Base-by-base conservation (phyloP, 1,140 invertebrate species). In the Popillia japonica region DNA sequence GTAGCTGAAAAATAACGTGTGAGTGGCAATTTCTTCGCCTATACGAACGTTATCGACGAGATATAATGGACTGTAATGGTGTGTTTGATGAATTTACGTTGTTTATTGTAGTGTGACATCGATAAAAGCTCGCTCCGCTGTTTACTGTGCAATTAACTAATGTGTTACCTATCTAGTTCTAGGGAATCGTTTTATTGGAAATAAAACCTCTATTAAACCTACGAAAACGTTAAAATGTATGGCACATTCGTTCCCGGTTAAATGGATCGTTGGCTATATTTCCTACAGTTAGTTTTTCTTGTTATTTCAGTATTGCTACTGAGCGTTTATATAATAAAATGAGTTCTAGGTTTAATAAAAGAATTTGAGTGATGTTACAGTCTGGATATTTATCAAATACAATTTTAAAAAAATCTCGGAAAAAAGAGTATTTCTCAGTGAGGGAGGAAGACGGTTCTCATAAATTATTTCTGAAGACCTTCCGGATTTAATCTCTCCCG, bases 131-230 rank as follows among this genome's bases (percentile, higher is more conserved):
- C 61, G 22, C 61, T 64, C 22, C 17, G 20, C 61, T 68, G 61
- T 68, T 68, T 68, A 68, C 61, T 68, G 61, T 68, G 61, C 27
- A 68, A 68, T 68, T 68, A 68, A 68, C 61, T 68, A 68, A 68
- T 68, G 61, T 68, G 61, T 68, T 68, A 68, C 17, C 48, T 55
- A 17, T 17, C 61, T 68, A 34, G 61, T 68, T 68, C 27, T 6
- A 23, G 11, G 8, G 61, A 34, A 68, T 68, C 22, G 61, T 68
- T 68, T 68, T 68, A 68, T 68, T 34, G 61, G 61, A 27, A 68
- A 68, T 68, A 68, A 68, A 68, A 7, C 22, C 9, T 14, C 61
- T 68, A 68, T 68, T 68, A 68, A 68, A 23, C 61, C 17, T 68
- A 14, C 48, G 48, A 55, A 55, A 55, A 55, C 48, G 48, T 55